Conservation (phyloP, 2,797 vertebrate genomes). For the Amphiprion clarkii region DNA sequence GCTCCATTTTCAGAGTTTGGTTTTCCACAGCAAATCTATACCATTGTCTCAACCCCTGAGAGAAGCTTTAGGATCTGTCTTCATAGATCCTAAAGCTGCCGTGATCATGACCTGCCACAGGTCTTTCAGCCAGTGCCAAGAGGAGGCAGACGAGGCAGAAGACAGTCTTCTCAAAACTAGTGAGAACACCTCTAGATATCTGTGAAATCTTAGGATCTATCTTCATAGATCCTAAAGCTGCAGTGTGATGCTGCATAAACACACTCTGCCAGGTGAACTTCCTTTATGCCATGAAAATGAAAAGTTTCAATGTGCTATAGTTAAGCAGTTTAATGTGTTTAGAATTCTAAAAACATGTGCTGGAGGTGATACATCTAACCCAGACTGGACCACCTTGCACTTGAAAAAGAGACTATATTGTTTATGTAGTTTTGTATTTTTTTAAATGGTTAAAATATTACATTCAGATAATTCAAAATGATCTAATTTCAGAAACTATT, state of each 20-base stretch:
- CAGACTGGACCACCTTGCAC: not conserved
- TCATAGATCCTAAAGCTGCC: too few species aligned
- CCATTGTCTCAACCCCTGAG: slow-evolving; percentile 11
- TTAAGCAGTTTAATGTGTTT: slow-evolving; percentile 24
- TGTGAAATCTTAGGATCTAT: not conserved
- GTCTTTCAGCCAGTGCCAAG: too few species aligned
- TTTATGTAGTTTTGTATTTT: not conserved
- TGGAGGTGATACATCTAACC: not conserved
- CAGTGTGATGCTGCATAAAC: slow-evolving; percentile 10
- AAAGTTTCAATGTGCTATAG: not conserved
- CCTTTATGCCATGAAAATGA: not conserved
- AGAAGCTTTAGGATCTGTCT: slow-evolving; percentile 4
- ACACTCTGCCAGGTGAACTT: slow-evolving; percentile 26
- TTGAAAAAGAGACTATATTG: not conserved
- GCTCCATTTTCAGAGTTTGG: slow-evolving; percentile 6
- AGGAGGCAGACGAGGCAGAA: too few species aligned
- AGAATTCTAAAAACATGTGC: slow-evolving; percentile 14
- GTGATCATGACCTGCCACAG: too few species aligned
- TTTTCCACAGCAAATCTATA: slow-evolving; percentile 15
- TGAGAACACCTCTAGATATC: too few species aligned
- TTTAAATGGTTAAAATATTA: too few species aligned
- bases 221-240: too few species aligned
- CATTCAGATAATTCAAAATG: too few species aligned
- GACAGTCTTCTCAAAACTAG: too few species aligned
- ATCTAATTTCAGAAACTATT: too few species aligned